phyloP scores from a whole-genome alignment of 2,113 vertebrate genomes.

The Eublepharis macularius region DNA sequence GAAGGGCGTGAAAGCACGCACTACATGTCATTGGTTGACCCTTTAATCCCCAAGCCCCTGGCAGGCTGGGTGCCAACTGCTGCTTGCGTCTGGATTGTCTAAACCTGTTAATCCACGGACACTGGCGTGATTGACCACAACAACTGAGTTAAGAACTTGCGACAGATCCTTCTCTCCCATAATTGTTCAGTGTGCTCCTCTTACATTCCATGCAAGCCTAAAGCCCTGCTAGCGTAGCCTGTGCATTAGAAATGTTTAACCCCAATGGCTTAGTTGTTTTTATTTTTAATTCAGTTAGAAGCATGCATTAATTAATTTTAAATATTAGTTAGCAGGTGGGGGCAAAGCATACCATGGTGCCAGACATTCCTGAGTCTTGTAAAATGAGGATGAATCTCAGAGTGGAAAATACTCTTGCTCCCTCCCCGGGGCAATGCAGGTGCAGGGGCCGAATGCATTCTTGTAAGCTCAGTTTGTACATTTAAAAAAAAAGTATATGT shows the following conservation, averaged over 20 bases:
- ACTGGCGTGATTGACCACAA: constrained; percentile 9
- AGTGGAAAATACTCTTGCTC: too few relatives aligned
- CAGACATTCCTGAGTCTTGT: background rate
- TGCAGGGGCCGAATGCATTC: too few relatives aligned
- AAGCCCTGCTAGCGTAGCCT: background rate
- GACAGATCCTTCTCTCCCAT: background rate
- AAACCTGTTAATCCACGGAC: background rate
- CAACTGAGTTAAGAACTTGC: background rate
- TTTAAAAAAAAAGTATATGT: background rate
- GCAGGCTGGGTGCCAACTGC: background rate
- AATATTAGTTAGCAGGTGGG: background rate
- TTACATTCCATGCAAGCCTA: fast-evolving
- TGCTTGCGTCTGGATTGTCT: background rate
- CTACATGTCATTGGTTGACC: background rate
- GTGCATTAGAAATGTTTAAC: background rate
- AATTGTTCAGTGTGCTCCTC: background rate
- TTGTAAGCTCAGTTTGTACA: background rate
- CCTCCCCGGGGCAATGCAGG: too few relatives aligned
- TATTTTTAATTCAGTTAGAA: background rate
- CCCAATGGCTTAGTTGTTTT: background rate
- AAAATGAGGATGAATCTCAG: background rate
- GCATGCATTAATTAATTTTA: background rate
- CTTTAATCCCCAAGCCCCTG: background rate
- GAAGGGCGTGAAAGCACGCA: background rate
- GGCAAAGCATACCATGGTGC: background rate